Percentiles rank a stretch among this genome's conserved stretches.
Evolutionary conservation across 1,140 invertebrate genomes (phyloP).

Genomic region (Branchinecta lindahli): DNA sequence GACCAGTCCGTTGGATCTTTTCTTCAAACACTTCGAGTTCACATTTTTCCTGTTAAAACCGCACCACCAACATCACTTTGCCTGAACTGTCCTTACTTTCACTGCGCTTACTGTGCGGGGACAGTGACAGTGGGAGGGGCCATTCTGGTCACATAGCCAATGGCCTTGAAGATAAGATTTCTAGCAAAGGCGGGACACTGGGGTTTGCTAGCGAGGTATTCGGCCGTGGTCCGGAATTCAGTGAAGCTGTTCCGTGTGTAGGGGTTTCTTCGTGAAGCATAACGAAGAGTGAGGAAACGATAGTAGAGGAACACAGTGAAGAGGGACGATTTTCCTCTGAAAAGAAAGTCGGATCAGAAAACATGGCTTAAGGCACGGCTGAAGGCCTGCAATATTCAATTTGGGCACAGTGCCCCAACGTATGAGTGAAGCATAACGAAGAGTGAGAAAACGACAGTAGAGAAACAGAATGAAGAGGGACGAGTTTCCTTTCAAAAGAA

Average conservation of each 20-base stretch:
- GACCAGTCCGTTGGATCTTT: too few relatives aligned
- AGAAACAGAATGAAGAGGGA: constrained; percentile 74
- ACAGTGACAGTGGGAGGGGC: constrained; percentile 13
- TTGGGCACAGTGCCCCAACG: too few relatives aligned
- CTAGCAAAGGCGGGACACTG: constrained; percentile 38
- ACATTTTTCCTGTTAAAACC: too few relatives aligned
- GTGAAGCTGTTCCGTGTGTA: constrained; percentile 77
- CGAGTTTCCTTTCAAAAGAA: constrained; percentile 56
- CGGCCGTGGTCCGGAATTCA: constrained; percentile 48
- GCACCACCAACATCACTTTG: too few relatives aligned
- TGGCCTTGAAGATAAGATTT: constrained; percentile 10
- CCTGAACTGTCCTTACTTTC: too few relatives aligned
- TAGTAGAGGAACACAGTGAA: constrained; percentile 87
- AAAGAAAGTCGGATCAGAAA: constrained; percentile 29
- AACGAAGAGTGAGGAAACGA: constrained; percentile 75
- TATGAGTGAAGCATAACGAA: constrained; percentile 60
- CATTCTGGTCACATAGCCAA: constrained; percentile 12
- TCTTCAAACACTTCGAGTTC: too few relatives aligned
- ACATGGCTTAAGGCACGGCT: not conserved
- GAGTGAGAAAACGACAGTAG: constrained; percentile 82
- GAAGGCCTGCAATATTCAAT: constrained; percentile 12
- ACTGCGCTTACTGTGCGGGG: not conserved
- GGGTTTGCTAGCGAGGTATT: constrained; percentile 43
- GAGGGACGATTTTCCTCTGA: constrained; percentile 63
- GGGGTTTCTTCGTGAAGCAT: constrained; percentile 81